A percentile compares a stretch with the other conserved stretches of the same genome.
These are phyloP conservation scores for Chloromyia formosa DNA, from an alignment of 2,888 invertebrate species.

Conservation along the genomic window DNA sequence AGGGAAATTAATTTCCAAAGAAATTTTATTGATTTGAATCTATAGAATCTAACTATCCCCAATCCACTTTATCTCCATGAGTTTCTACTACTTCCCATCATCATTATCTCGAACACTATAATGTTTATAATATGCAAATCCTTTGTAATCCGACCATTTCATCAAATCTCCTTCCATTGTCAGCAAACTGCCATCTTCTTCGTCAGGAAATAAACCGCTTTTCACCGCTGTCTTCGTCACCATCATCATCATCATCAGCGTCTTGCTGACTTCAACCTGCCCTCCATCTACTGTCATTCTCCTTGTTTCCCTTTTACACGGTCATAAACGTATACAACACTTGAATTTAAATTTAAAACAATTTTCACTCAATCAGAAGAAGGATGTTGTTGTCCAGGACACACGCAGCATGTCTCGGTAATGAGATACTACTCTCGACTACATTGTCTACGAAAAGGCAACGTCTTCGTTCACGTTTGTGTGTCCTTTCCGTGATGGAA, in stretches of 20 bases:
- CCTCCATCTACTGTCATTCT: too few species aligned
- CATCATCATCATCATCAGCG: not conserved
- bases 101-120: not conserved
- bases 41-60: too few species aligned
- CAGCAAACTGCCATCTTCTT: not conserved
- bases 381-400: not conserved
- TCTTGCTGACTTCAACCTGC: not conserved
- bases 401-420: slow-evolving; percentile 23
- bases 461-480: slow-evolving; percentile 3
- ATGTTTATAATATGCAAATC: slow-evolving; percentile 47
- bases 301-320: not conserved
- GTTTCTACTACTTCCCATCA: not conserved
- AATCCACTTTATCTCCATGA: not conserved
- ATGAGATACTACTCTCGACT: slow-evolving; percentile 2
- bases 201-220: slow-evolving; percentile 5
- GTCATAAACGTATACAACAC: slow-evolving; percentile 47
- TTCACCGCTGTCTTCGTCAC: slow-evolving; percentile 1
- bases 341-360: slow-evolving; percentile 48
- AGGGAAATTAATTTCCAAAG: too few species aligned
- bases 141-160: slow-evolving; percentile 44
- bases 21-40: too few species aligned
- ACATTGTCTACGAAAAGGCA: too few species aligned
- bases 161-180: slow-evolving; percentile 31
- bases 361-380: slow-evolving; percentile 48
- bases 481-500: slow-evolving; percentile 34